Evolutionary conservation across 2,888 invertebrate genomes (phyloP), one percentile per base, ranked within the genome.

Genomic region (Liopterus haemorrhoidalis): DNA sequence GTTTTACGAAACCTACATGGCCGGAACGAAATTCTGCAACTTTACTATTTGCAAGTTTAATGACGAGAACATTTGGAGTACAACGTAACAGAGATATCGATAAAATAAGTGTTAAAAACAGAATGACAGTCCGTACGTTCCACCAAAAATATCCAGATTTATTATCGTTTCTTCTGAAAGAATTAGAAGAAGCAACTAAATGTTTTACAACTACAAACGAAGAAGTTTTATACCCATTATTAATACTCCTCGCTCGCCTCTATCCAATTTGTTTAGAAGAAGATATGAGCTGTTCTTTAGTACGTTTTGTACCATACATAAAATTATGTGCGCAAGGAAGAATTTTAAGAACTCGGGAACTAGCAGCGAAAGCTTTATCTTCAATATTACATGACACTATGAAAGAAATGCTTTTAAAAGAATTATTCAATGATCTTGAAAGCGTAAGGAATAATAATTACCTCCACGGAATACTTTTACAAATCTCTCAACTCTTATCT

Each of bases 1-100:
- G 88, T 5, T 88, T 89, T 60, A 77, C 79, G 47, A 81, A 82
- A 1, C 67, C 69, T 41, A 76, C 78, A 1, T 95, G 93, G 93
- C 77, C 80, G 41, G 84, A 86, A 62, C 75, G 90, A 49, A 96
- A 95, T 67, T 82, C 91, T 0, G 82, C 90, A 0, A 89, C 91
- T 1, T 68, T 95, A 41, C 68, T 95, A 39, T 85, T 91, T 62
- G 81, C 88, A 48, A 79, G 92, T 2, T 71, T 96, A 22, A 78
- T 90, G 59, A 82, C 81, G 31, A 75, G 94, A 51, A 81, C 90
- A 53, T 94, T 96, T 71, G 95, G 95, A 2, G 92, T 91, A 14
- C 75, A 76, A 57, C 72, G 84, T 41, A 73, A 75, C 0, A 72
- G 75, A 30, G 75, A 76, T 57, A 66, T 69, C 5, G 74, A 76